Evolutionary conservation across 2,888 invertebrate genomes (phyloP), one percentile per base, ranked within the genome.

Genomic region (Limnephilus rhombicus): DNA sequence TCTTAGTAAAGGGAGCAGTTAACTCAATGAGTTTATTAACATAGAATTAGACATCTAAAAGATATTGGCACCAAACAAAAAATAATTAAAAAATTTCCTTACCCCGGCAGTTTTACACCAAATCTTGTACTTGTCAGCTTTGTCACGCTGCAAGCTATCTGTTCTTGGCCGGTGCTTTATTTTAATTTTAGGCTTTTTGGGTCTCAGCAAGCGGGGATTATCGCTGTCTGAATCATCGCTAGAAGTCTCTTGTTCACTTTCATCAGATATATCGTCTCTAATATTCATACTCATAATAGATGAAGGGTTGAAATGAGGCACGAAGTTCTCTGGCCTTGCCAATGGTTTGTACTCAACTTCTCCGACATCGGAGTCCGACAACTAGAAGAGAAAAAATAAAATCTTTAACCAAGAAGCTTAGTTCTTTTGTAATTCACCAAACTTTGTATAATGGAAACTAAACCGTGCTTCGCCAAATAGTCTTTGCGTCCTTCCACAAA

Each of bases 121-220:
- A 94, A 98, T 97, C 95, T 98, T 98, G 94, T 98, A 98, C 95
- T 97, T 97, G 92, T 97, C 97, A 93, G 96, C 96, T 94, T 96
- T 97, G 34, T 95, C 96, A 0, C 96, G 94, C 29, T 96, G 95
- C 24, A 94, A 91, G 94, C 95, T 90, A 94, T 94, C 90, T 94
- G 94, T 86, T 95, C 94, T 82, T 95, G 85, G 92, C 94, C 93
- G 94, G 94, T 95, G 96, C 94, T 95, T 96, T 24, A 95, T 94
- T 92, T 95, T 95, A 31, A 96, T 94, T 94, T 96, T 96, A 13
- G 97, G 96, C 92, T 96, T 96, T 94, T 97, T 97, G 0, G 95
- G 95, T 31, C 95, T 94, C 5, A 94, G 94, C 5, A 95, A 94
- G 0, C 95, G 45, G 34, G 91, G 88, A 90, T 93, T 91, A 91